A percentile compares a stretch with the other conserved stretches of the same genome.
phyloP scores from a whole-genome alignment of 2,797 vertebrate genomes.

The Eulemur rubriventer region DNA sequence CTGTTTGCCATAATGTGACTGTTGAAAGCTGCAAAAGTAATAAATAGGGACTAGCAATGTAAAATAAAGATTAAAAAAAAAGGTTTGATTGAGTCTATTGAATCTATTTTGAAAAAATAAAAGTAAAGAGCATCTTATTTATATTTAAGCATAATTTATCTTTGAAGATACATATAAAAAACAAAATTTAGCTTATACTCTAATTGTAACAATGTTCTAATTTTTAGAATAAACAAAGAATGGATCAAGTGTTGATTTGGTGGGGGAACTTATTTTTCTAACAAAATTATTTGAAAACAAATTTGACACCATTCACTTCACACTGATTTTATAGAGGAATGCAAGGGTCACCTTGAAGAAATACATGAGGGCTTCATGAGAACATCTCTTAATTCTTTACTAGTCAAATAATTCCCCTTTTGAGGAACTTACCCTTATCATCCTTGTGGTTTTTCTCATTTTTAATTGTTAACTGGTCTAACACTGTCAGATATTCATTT shows the following conservation, averaged over 20 bases:
- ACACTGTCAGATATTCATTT: conserved; percentile 39
- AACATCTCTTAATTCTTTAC: conserved; percentile 56
- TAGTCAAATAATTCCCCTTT: conserved; percentile 55
- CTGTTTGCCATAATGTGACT: conserved; percentile 62
- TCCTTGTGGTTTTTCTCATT: conserved; percentile 54
- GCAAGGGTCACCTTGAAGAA: conserved; percentile 41
- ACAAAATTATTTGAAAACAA: conserved; percentile 37
- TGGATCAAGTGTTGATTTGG: conserved; percentile 10
- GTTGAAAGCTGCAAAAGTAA: conserved; percentile 66
- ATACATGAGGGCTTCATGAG: conserved; percentile 17
- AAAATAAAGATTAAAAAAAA: conserved; percentile 48
- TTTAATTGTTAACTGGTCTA: conserved; percentile 62
- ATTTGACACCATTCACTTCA: conserved; percentile 41
- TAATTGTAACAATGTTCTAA: conserved; percentile 8
- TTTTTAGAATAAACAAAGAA: conserved; percentile 52
- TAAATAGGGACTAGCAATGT: conserved; percentile 41
- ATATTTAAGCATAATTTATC: conserved; percentile 30
- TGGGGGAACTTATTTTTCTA: conserved; percentile 27
- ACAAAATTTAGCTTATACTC: not conserved
- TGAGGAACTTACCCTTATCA: conserved; percentile 39
- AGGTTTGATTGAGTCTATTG: not conserved
- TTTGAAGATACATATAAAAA: conserved; percentile 6
- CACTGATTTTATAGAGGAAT: conserved; percentile 46
- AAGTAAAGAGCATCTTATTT: conserved; percentile 31
- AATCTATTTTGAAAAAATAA: conserved; percentile 50